Evolutionary conservation across 2,797 vertebrate genomes (phyloP), one percentile per base, ranked within the genome.

Genomic region (Oreonectes daqikongensis): DNA sequence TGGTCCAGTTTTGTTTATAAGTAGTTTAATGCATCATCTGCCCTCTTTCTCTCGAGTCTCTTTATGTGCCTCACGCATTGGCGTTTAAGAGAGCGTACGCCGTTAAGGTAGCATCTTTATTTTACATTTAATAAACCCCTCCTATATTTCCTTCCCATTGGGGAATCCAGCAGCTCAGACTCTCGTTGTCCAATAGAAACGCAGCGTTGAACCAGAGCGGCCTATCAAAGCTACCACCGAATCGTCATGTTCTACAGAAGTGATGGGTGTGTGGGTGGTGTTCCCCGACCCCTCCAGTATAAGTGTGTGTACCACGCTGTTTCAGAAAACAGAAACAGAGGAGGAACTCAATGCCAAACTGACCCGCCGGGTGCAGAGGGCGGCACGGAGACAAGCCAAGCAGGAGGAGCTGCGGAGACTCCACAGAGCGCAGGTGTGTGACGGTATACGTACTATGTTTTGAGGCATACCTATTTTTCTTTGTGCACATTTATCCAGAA

Each of bases 321-420:
- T 93, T 85, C 92, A 94, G 80, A 93, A 91, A 86, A 90, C 89
- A 32, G 92, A 80, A 78, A 93, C 92, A 0, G 93, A 95, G 2
- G 93, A 95, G 68, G 94, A 96, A 64, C 92, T 96, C 79, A 96
- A 94, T 0, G 85, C 93, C 83, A 95, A 93, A 84, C 92, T 96
- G 81, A 96, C 95, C 0, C 91, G 93, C 30, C 86, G 94, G 0
- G 95, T 97, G 0, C 95, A 96, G 87, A 96, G 93, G 84, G 95
- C 93, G 0, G 95, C 95, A 0, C 90, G 95, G 53, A 93, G 94
- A 79, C 96, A 96, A 44, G 95, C 95, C 84, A 98, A 96, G 84
- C 94, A 96, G 60, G 95, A 99, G 42, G 94, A 98, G 75, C 92
- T 98, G 0, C 97, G 96, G 87, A 94, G 97, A 67, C 89, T 99